These are phyloP conservation scores for Papilio aristodemus DNA, from an alignment of 1,140 invertebrate genomes.

Conservation along the genomic window DNA sequence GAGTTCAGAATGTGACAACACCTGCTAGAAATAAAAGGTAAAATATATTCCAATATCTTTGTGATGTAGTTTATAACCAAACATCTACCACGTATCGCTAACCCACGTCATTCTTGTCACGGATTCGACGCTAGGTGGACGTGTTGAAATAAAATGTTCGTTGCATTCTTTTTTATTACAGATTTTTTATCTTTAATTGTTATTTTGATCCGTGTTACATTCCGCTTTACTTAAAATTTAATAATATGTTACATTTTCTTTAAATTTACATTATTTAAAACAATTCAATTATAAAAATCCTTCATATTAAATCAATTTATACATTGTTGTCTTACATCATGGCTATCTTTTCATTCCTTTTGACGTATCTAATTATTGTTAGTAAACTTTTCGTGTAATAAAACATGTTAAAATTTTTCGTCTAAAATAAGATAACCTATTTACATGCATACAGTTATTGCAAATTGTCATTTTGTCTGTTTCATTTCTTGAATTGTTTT, in stretches of 20 bases:
- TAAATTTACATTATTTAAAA: too few relatives aligned
- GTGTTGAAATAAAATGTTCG: neutral
- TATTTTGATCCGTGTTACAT: neutral
- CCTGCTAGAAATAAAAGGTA: neutral
- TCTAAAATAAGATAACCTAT: too few relatives aligned
- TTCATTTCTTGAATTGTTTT: too few relatives aligned
- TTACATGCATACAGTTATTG: too few relatives aligned
- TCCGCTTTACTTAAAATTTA: neutral
- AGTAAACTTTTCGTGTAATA: too few relatives aligned
- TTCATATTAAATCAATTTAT: too few relatives aligned
- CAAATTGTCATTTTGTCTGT: too few relatives aligned
- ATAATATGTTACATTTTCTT: neutral
- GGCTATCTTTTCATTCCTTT: too few relatives aligned
- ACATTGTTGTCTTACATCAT: too few relatives aligned
- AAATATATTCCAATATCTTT: conserved; percentile 1
- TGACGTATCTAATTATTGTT: too few relatives aligned
- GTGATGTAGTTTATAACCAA: neutral
- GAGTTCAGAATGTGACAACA: neutral
- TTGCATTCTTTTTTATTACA: neutral
- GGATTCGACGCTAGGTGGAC: conserved; percentile 3
- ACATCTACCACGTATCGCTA: neutral
- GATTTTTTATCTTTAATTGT: neutral
- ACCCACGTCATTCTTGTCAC: conserved; percentile 8
- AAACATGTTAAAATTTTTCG: too few relatives aligned
- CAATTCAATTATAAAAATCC: too few relatives aligned